Conservation (phyloP, 1,140 invertebrate genomes). For the Drosophila sp. region DNA sequence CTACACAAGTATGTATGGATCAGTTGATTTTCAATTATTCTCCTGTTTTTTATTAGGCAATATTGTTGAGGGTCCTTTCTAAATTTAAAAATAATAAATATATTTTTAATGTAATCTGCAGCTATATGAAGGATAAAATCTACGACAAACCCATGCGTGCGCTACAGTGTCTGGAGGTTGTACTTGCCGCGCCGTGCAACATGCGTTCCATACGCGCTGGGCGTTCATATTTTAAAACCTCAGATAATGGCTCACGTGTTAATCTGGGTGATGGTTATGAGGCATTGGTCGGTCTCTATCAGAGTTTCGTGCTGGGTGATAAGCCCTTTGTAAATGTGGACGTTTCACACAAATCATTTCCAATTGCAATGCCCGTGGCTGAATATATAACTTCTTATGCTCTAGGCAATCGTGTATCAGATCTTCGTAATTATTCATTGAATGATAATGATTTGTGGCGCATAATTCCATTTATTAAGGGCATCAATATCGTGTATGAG, state of each 20-base stretch:
- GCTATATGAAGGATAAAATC: slow-evolving; percentile 73
- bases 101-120: slow-evolving; percentile 6
- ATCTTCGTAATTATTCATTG: background rate
- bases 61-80: too few species aligned
- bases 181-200: slow-evolving; percentile 86
- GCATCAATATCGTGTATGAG: slow-evolving; percentile 63
- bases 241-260: slow-evolving; percentile 23
- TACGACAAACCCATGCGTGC: slow-evolving; percentile 87
- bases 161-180: slow-evolving; percentile 92
- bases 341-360: slow-evolving; percentile 90
- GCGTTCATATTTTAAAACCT: slow-evolving; percentile 84
- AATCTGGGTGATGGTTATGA: slow-evolving; percentile 88
- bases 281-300: slow-evolving; percentile 90
- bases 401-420: background rate
- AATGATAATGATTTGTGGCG: background rate
- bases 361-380: slow-evolving; percentile 85
- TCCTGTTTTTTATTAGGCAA: too few species aligned
- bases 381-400: slow-evolving; percentile 70
- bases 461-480: slow-evolving; percentile 46
- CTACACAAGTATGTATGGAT: slow-evolving; percentile 84
- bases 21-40: too few species aligned
- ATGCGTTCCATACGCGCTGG: slow-evolving; percentile 86
- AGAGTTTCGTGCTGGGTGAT: slow-evolving; percentile 90
- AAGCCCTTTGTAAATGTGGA: slow-evolving; percentile 90
- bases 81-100: too few species aligned